Base-by-base conservation (phyloP, 2,113 vertebrate species). In the Mustela nigripes region DNA sequence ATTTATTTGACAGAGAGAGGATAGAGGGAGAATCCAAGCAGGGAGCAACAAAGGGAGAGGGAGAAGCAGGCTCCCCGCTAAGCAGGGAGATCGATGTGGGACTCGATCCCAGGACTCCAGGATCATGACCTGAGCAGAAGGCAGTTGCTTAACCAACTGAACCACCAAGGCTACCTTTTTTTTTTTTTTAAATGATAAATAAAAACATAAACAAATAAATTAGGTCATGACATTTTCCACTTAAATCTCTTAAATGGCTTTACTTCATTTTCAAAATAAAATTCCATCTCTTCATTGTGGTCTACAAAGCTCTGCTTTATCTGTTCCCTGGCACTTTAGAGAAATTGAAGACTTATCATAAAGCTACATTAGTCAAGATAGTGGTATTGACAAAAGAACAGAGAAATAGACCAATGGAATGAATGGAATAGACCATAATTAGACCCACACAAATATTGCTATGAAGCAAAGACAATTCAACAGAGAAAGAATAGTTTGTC, bases 201-300 rank as follows among this genome's bases (percentile, higher is more conserved):
- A 90, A 65, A 31, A 45, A 56, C 2, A 36, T 42, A 84, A 42
- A 28, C 26, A 71, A 67, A 76, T 94, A 88, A 89, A 81, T 65
- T 53, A 67, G 36, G 42, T 60, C 15, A 73, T 48, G 6, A 5
- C 3, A 71, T 39, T 93, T 48, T n/a, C 63, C 9, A 69, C 10
- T 93, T 73, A 96, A 60, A 78, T 45, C 9, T 67, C 11, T 81
- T 42, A 14, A 45, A 22, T 65, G 4, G 9, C 11, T 87, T 84
- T 96, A 45, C 8, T 82, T 92, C 26, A 21, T 5, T 36, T 69
- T 89, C 83, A 74, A 87, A 86, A 69, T 90, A 73, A 86, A 95
- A 94, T 78, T n/a, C 3, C n/a, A 92, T n/a, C 11, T 56, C 7
- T 48, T 82, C 33, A 5, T 62, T 39, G 45, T 56, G 31, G 5